A percentile compares a stretch with the other conserved stretches of the same genome.
Conservation (phyloP, 1,140 invertebrate genomes). For the Gryllus bimaculatus region DNA sequence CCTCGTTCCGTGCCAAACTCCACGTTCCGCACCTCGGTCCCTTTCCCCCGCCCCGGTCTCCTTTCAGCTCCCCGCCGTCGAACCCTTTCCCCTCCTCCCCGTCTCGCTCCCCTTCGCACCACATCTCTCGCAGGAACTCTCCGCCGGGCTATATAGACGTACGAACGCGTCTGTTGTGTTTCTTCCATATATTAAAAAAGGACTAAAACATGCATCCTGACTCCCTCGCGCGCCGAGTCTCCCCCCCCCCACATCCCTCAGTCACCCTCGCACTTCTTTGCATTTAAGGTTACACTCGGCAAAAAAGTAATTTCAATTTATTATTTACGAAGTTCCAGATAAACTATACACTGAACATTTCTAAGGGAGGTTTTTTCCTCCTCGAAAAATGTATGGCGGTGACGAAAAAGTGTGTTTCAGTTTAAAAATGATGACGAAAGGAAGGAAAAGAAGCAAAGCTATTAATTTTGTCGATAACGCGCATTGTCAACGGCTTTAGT, state of each 20-base stretch:
- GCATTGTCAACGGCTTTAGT: conserved; percentile 22
- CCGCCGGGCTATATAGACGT: conserved; percentile 8
- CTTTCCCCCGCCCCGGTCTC: neutral
- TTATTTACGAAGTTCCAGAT: conserved; percentile 25
- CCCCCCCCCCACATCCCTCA: conserved; percentile 2
- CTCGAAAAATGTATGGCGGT: conserved; percentile 12
- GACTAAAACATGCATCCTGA: conserved; percentile 16
- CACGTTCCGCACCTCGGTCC: neutral
- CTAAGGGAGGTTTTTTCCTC: too few relatives aligned
- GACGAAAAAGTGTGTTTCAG: conserved; percentile 19
- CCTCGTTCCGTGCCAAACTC: too few relatives aligned
- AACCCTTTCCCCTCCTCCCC: too few relatives aligned
- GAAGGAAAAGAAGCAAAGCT: conserved; percentile 23
- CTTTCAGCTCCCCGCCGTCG: too few relatives aligned
- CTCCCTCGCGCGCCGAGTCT: neutral
- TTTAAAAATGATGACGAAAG: conserved; percentile 20
- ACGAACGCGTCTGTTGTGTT: conserved; percentile 18
- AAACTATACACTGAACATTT: conserved; percentile 15
- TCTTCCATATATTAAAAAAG: conserved; percentile 18
- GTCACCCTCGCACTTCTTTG: conserved; percentile 9
- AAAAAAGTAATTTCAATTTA: conserved; percentile 22
- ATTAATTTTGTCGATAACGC: conserved; percentile 26
- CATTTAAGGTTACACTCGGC: conserved; percentile 14
- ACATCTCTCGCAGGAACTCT: neutral
- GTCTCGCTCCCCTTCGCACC: too few relatives aligned